Percentiles rank a stretch among this genome's conserved stretches.
Evolutionary conservation across 2,113 vertebrate species (phyloP).

Genomic region (Mellivora capensis): DNA sequence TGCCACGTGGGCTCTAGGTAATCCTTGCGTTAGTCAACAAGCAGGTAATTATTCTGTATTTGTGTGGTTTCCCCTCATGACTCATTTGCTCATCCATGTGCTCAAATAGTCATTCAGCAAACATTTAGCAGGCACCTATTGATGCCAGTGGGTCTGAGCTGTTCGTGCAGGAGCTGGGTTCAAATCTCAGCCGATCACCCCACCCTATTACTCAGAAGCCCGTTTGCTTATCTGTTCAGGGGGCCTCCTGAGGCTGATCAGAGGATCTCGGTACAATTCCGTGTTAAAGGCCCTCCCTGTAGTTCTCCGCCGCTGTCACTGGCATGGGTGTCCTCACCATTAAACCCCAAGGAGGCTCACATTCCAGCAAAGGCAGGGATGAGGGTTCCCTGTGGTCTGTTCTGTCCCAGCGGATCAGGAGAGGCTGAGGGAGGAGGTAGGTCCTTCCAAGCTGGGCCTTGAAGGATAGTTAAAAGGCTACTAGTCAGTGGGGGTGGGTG

Average conservation of each 20-base stretch:
- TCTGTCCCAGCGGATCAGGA: not conserved
- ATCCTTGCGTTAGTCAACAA: too few species aligned
- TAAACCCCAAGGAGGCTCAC: not conserved
- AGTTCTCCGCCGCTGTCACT: not conserved
- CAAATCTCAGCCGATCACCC: not conserved
- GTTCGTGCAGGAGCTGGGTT: not conserved
- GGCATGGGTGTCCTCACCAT: not conserved
- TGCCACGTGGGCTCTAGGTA: too few species aligned
- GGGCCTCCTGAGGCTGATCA: not conserved
- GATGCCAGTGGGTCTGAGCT: too few species aligned
- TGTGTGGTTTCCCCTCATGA: too few species aligned
- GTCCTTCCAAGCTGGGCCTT: not conserved
- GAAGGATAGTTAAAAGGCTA: not conserved
- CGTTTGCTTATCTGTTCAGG: not conserved
- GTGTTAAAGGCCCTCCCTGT: not conserved
- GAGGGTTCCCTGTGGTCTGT: fast-evolving
- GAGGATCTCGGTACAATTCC: not conserved
- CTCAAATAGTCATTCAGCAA: too few species aligned
- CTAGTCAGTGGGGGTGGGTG: not conserved
- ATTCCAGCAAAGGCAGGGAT: not conserved
- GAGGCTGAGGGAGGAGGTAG: not conserved
- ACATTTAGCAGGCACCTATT: too few species aligned
- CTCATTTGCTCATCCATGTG: too few species aligned
- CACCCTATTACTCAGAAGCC: not conserved
- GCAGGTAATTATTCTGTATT: too few species aligned